Evolutionary conservation across 2,113 vertebrate species (phyloP), one percentile per base, ranked within the genome.

Genomic region (Melospiza georgiana): DNA sequence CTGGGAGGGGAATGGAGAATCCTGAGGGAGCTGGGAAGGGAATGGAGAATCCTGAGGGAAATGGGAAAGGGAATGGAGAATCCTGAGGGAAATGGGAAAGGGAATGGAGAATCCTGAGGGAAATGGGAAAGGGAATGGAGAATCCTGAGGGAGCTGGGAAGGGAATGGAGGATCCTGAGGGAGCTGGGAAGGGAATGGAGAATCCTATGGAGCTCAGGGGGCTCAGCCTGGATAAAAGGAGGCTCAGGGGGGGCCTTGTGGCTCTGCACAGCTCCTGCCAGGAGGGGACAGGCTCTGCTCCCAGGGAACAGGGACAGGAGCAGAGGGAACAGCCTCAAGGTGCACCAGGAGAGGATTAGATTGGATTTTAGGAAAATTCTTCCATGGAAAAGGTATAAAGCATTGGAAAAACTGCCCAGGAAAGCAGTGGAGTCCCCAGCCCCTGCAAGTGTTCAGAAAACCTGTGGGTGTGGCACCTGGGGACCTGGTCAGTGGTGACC

Each of bases 271-370:
- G 1, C 3, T 55, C 63, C n/a, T 88, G 76, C 4, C 51, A 73
- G 67, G 85, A 88, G 43, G 9, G 41, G 31, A 16, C 41, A 57
- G 35, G 44, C 18, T 58, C 8, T 65, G 51, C 31, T 51, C 52
- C 3, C 44, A 52, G 37, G 49, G 51, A 15, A 23, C 31, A 33
- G 51, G 31, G 44, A 44, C 37, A 59, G 37, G 68, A 44, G 10
- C 1, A 89, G 52, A 66, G 27, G 76, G 5, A 80, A 43, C 0
- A 0, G 35, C 43, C 51, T 73, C 35, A 37, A 0, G 22, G 0
- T 44, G 52, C 0, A 1, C 18, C 37, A 39, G 25, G 31, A 3
- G 27, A 66, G 12, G 15, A 10, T 66, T 49, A 22, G 4, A 12
- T 37, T 43, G 31, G 44, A 44, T 58, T 59, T 51, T 12, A 21